Conservation (phyloP, 2,888 invertebrate genomes). For the Dastarcus helophoroides region DNA sequence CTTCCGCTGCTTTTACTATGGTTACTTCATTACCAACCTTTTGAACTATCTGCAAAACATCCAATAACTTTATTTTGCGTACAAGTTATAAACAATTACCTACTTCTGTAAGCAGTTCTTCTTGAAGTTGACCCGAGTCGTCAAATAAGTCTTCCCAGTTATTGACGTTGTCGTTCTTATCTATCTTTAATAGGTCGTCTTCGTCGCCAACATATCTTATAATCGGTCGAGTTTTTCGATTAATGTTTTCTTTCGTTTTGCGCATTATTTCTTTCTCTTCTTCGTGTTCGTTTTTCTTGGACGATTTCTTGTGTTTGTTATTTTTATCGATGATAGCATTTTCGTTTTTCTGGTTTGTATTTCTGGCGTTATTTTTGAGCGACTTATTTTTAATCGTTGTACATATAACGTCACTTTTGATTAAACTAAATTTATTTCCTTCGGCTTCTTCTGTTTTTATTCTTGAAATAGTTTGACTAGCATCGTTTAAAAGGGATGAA, state of each 20-base stretch:
- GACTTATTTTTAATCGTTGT: too few species aligned
- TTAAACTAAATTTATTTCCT: too few species aligned
- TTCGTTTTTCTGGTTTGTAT: too few species aligned
- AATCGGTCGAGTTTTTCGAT: slow-evolving; percentile 29
- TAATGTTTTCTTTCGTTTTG: slow-evolving; percentile 31
- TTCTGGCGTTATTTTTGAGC: too few species aligned
- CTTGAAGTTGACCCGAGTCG: slow-evolving; percentile 28
- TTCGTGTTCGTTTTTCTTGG: slow-evolving; percentile 20
- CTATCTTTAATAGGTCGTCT: slow-evolving; percentile 24
- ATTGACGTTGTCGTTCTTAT: slow-evolving; percentile 24
- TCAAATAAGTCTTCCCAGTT: slow-evolving; percentile 36
- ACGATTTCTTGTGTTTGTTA: slow-evolving; percentile 12
- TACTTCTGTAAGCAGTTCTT: slow-evolving; percentile 25
- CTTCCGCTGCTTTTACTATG: slow-evolving; percentile 26
- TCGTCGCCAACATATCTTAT: slow-evolving; percentile 30
- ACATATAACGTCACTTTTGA: too few species aligned
- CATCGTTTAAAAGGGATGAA: too few species aligned
- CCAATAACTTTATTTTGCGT: slow-evolving; percentile 1
- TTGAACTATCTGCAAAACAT: slow-evolving; percentile 24
- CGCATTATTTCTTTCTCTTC: slow-evolving; percentile 34
- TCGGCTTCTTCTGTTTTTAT: too few species aligned
- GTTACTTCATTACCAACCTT: slow-evolving; percentile 27
- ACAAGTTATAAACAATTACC: slow-evolving; percentile 3
- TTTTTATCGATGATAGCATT: too few species aligned
- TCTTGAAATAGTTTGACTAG: too few species aligned